Evolutionary conservation across 2,888 invertebrate genomes (phyloP).

Genomic region (Meiosimyza platycephala): DNA sequence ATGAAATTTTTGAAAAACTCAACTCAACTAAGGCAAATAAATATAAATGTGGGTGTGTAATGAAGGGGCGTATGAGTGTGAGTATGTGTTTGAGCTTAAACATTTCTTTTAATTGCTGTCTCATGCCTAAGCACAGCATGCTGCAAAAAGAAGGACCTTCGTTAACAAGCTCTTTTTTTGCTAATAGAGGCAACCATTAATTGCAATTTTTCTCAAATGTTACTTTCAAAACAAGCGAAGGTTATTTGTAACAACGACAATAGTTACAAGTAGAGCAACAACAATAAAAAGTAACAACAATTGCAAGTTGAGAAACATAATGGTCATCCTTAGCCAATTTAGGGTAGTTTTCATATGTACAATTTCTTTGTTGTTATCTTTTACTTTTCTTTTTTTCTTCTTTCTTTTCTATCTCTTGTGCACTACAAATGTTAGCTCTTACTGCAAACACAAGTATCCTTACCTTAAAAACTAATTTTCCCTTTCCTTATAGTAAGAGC

Average conservation of each 20-base stretch:
- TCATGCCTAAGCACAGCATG: neutral
- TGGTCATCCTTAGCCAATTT: constrained; percentile 26
- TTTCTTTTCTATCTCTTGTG: neutral
- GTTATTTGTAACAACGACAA: too few relatives aligned
- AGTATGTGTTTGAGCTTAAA: neutral
- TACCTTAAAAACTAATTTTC: constrained; percentile 23
- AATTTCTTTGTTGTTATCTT: neutral
- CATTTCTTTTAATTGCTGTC: neutral
- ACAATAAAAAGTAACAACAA: constrained; percentile 15
- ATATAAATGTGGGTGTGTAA: neutral
- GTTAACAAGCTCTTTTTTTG: neutral
- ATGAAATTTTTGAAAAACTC: constrained; percentile 5
- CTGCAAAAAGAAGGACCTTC: neutral
- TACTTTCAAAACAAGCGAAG: neutral
- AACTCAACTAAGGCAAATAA: neutral
- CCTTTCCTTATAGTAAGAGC: neutral
- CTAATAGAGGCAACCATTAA: constrained; percentile 8
- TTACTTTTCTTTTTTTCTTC: neutral
- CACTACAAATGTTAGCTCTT: neutral
- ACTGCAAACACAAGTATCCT: neutral
- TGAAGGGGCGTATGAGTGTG: neutral
- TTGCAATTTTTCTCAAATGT: constrained; percentile 24
- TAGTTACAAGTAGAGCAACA: neutral
- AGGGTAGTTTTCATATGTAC: too few relatives aligned
- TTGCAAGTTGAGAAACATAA: constrained; percentile 4